A percentile compares a stretch with the other conserved stretches of the same genome.
phyloP scores from a whole-genome alignment of 2,113 vertebrate genomes.

The Pedetes capensis region DNA sequence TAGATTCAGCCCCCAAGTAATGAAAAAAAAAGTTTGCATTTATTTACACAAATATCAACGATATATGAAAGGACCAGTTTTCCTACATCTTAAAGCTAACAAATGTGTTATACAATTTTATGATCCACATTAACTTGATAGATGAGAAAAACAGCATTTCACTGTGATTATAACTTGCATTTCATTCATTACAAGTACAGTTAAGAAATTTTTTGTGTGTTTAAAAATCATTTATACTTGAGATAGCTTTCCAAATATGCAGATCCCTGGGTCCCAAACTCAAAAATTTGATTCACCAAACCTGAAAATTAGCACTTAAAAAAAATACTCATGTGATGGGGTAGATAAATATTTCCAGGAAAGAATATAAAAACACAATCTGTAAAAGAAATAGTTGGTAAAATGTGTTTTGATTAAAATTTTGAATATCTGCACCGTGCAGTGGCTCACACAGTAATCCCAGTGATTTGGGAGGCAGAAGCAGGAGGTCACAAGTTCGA shows the following conservation, averaged over 20 bases:
- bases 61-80: neutral
- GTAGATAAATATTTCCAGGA: neutral
- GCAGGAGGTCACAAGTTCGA: too few species aligned
- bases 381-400: neutral
- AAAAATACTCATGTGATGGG: neutral
- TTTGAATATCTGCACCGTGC: neutral
- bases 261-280: neutral
- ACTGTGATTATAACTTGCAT: neutral
- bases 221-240: neutral
- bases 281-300: neutral
- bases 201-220: neutral
- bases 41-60: neutral
- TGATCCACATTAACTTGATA: slow-evolving; percentile 14
- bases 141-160: neutral
- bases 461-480: too few species aligned
- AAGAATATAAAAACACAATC: neutral
- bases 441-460: too few species aligned
- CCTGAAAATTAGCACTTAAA: neutral
- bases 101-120: neutral
- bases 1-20: too few species aligned
- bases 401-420: neutral
- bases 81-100: neutral
- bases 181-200: slow-evolving; percentile 22
- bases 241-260: neutral
- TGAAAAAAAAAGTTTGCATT: neutral